Evolutionary conservation across 2,888 invertebrate species (phyloP).

Genomic region (Hecatera dysodea): DNA sequence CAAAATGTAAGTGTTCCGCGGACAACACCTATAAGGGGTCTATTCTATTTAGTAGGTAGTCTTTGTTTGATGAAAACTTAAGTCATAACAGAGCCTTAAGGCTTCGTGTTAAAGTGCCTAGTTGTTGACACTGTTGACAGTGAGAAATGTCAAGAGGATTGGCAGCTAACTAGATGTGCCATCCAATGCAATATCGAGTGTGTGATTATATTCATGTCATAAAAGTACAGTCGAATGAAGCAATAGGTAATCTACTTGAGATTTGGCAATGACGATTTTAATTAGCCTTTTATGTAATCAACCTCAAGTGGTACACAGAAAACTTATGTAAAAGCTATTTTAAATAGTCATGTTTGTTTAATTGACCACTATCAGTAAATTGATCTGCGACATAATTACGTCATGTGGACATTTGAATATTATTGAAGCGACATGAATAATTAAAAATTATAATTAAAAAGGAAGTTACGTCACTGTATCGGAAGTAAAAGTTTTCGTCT

Average conservation of each 20-base stretch:
- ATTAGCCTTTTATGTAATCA: conserved; percentile 2
- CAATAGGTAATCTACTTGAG: background rate
- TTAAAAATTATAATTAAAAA: conserved; percentile 45
- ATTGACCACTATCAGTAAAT: conserved; percentile 43
- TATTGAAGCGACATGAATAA: conserved; percentile 46
- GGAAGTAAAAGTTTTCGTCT: conserved; percentile 58
- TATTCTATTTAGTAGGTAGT: conserved; percentile 1
- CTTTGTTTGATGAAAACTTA: conserved; percentile 3
- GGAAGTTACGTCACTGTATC: conserved; percentile 50
- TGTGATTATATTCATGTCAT: background rate
- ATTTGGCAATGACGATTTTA: background rate
- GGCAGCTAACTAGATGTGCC: background rate
- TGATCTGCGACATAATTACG: conserved; percentile 44
- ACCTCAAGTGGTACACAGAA: background rate
- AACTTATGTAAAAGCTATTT: background rate
- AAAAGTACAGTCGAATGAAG: conserved; percentile 21
- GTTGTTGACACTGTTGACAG: background rate
- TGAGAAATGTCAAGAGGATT: conserved; percentile 42
- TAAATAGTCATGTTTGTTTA: conserved; percentile 19
- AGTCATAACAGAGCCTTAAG: conserved; percentile 11
- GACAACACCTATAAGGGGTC: too few species aligned
- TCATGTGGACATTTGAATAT: conserved; percentile 45
- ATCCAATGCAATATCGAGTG: conserved; percentile 20
- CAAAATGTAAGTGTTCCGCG: too few species aligned
- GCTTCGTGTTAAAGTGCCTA: background rate